Base-by-base conservation (phyloP, 1,140 invertebrate species). In the Prorops nasuta region DNA sequence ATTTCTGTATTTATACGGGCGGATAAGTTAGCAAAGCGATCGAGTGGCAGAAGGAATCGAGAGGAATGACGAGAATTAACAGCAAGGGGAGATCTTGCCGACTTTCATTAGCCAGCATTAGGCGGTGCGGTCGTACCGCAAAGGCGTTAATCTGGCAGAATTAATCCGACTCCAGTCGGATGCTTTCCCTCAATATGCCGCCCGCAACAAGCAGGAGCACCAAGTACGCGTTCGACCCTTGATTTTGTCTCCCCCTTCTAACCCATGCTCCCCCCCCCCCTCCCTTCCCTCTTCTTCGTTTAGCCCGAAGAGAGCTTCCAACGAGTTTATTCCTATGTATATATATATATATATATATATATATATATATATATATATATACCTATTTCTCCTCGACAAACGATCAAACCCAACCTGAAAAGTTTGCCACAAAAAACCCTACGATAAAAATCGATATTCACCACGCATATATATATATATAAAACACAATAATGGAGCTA, bases 101-200 rank as follows among this genome's bases (percentile, higher is more conserved):
- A 64, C 56, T 67, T 58, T 59, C 54, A 67, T 67, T 67, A 60
- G 65, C 63, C 51, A 45, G 54, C 47, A 63, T 56, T 52, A 64
- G 63, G 50, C 58, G 45, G 54, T 51, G 44, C 51, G 51, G 19
- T 43, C 39, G 9, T 14, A 37, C 31, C 16, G 54, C 54, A 64
- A 65, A 65, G 60, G 66, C 64, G 66, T 66, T 67, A 67, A 67
- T 65, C 65, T 66, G 63, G 63, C 61, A 63, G 65, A 67, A 67
- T 66, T 66, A 67, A 67, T 66, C 58, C 51, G 52, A 51, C 58
- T 65, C 18, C 58, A 58, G 54, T 67, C 51, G 58, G 63, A 62
- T 67, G 60, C 60, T 56, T 64, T 62, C 48, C 54, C 58, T 64
- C 63, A 63, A 67, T 67, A 63, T 62, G 55, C 51, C 55, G 19